Conservation (phyloP, 35 echinoderm and acorn worm genomes). For the Strongylocentrotus purpuratus region DNA sequence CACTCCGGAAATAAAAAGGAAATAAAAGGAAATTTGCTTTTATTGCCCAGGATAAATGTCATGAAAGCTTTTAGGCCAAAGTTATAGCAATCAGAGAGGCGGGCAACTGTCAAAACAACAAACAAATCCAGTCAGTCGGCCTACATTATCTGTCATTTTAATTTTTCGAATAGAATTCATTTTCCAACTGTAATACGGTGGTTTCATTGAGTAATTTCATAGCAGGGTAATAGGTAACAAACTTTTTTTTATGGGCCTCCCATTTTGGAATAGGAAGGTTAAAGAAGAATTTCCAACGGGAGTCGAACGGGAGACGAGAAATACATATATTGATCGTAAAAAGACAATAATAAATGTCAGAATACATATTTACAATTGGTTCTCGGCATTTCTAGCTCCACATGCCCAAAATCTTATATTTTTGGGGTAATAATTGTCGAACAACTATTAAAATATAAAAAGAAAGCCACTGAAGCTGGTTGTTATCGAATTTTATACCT, state of each 20-base stretch:
- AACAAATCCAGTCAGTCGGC: neutral
- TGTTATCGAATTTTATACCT: no score
- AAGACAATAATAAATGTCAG: neutral
- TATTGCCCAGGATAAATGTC: slow-evolving; percentile 17
- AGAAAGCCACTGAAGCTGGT: no score
- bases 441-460: no score
- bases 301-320: neutral
- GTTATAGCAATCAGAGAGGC: neutral
- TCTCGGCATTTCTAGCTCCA: no score
- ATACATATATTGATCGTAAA: neutral
- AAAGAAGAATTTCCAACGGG: neutral
- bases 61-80: neutral
- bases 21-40: neutral
- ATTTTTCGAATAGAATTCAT: neutral
- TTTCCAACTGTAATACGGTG: no score
- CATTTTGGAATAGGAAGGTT: neutral
- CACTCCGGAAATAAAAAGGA: neutral
- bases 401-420: no score
- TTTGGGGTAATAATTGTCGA: no score
- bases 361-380: neutral
- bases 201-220: no score
- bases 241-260: neutral
- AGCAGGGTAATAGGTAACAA: neutral
- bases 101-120: neutral
- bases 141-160: neutral